Evolutionary conservation across 2,888 invertebrate species (phyloP), one percentile per base, ranked within the genome.

Genomic region (Steinernema scapterisci): DNA sequence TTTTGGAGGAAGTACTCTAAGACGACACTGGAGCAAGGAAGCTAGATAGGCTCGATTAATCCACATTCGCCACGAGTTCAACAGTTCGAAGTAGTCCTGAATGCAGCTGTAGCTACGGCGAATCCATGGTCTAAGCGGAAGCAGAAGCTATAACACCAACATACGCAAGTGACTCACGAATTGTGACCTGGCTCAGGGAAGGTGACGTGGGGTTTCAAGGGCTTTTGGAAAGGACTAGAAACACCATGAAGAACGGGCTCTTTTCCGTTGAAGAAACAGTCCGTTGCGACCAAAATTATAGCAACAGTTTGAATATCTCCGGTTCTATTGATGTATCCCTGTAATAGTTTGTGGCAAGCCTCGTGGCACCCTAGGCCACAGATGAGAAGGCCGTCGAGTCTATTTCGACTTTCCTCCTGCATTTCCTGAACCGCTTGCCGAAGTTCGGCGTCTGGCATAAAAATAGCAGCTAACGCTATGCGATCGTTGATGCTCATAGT

Each of bases 361-460:
- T 63, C 63, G 31, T 63, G 63, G n/a, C 63, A 63, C 31, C 63
- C 63, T 31, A 63, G n/a, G 6, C 63, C 63, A n/a, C 63, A 63
- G 16, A 63, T 27, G 3, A 63, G 63, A 16, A 63, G 31, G 3
- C 63, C 63, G 27, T 63, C 63, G 2, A 63, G 63, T 1, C 63
- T 27, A 27, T 27, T 38, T n/a, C 27, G 1, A 31, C 63, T 63
- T 31, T 63, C 63, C 13, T 63, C 63, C 31, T 63, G 63, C 27
- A 63, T 31, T 38, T 63, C 27, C 5, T 16, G 7, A 16, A 63
- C 19, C 9, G 63, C 63, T 21, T 13, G 11, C 31, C 63, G 9
- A 6, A 63, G 38, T 11, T 63, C 63, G 31, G 1, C 3, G n/a
- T 63, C 63, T 1, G 63, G 31, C 63, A 63, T 63, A 27, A 63